Base-by-base conservation (phyloP, 35 echinoderm and acorn worm species). In the Diadema setosum region DNA sequence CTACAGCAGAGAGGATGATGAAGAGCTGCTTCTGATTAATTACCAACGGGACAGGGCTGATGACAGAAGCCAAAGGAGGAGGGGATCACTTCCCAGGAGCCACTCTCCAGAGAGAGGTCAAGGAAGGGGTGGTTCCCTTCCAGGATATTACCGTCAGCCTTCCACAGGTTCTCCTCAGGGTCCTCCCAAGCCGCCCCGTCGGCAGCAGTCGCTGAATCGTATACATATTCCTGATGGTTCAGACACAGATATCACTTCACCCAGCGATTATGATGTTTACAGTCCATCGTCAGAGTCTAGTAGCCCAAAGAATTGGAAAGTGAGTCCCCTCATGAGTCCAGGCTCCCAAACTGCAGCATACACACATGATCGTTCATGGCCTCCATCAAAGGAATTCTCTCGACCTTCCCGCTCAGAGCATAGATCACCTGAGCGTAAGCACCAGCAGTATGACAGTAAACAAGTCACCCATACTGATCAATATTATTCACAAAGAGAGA, bases 161-260 rank as follows among this genome's bases (percentile, higher is more conserved):
- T 32, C 46, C 35, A 4, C 46, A 32, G 35, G 58, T 11, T 17
- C 34, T 90, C 40, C n/a, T 42, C 73, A 36, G 9, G 88, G 88
- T n/a, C 88, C 88, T 3, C 88, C 88, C 20, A 90, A 90, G 75
- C 88, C 88, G 84, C 88, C 88, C 24, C 88, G 88, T 23, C 39
- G 88, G 52, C 88, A 90, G 42, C 58, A 90, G 64, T 90, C 88
- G 16, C 46, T 90, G 37, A 90, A 90, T 65, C 81, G 88, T 41
- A 83, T 90, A 36, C 88, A 90, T 55, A 90, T 90, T 40, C 88
- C 88, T 9, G 81, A 82, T 52, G 81, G 81, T 11, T 81, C 88
- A 16, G 88, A 90, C 43, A 67, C 82, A 52, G 88, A 90, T 45
- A 23, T 81, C 29, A 90, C 34, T 31, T 90, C 88, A 17, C 33